phyloP scores from a whole-genome alignment of 2,797 vertebrate species.

The Acipenser oxyrinchus region DNA sequence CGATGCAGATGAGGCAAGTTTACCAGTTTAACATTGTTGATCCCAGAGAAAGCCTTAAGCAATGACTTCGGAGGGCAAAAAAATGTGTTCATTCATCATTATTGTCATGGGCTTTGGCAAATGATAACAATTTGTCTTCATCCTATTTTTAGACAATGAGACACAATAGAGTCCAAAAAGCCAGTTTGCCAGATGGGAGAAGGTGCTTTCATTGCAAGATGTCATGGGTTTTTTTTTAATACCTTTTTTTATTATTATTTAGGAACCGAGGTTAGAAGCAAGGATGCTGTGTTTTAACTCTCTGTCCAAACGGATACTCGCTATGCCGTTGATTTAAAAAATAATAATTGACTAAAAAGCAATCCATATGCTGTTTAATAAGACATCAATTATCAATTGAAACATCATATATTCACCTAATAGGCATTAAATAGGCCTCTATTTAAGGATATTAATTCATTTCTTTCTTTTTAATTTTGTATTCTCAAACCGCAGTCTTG shows the following conservation, averaged over 20 bases:
- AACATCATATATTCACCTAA: slow-evolving; percentile 9
- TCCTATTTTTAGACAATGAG: slow-evolving; percentile 99
- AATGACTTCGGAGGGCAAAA: slow-evolving; percentile 96
- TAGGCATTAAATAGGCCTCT: slow-evolving; percentile 7
- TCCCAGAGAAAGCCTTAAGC: slow-evolving; percentile 93
- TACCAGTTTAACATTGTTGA: slow-evolving; percentile 84
- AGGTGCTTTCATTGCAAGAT: slow-evolving; percentile 82
- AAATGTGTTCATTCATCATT: slow-evolving; percentile 99
- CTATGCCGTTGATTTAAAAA: slow-evolving; percentile 3
- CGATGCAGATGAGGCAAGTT: slow-evolving; percentile 82
- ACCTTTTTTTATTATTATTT: slow-evolving; percentile 27
- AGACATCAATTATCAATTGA: slow-evolving; percentile 6
- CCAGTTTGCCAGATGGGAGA: slow-evolving; percentile 97
- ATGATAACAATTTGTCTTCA: slow-evolving; percentile 99
- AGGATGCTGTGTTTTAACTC: slow-evolving; percentile 63
- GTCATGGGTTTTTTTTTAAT: slow-evolving; percentile 70
- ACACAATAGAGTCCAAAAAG: slow-evolving; percentile 86
- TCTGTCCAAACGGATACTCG: slow-evolving; percentile 36
- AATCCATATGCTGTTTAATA: slow-evolving; percentile 11
- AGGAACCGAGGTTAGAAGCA: slow-evolving; percentile 65
- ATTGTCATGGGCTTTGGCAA: slow-evolving; percentile 99
- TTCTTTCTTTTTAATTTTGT: no score
- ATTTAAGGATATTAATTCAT: slow-evolving; percentile 1
- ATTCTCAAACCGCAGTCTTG: no score
- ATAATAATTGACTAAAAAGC: slow-evolving; percentile 6